phyloP scores from a whole-genome alignment of 2,113 vertebrate genomes.

The Progne subis region DNA sequence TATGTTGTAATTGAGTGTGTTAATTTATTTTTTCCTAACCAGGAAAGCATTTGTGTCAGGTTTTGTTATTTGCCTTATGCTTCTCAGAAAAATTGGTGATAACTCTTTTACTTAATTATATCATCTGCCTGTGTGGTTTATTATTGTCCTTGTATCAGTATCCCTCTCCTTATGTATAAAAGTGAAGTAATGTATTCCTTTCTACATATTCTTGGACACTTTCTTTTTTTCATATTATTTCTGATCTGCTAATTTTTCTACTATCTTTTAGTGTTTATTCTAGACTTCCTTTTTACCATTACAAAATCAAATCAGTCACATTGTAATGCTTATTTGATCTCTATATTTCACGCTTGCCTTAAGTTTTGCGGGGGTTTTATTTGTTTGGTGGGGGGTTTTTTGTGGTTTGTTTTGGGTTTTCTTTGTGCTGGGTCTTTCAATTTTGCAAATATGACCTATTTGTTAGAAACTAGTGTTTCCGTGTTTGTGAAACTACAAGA shows the following conservation, averaged over 20 bases:
- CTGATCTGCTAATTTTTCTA: background rate
- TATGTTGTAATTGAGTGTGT: background rate
- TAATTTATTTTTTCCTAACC: conserved; percentile 25
- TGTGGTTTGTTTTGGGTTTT: background rate
- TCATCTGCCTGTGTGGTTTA: background rate
- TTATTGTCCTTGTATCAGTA: background rate
- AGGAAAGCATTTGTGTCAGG: background rate
- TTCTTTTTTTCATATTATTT: background rate
- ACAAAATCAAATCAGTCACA: background rate
- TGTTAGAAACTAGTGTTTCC: background rate
- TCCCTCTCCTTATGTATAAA: background rate
- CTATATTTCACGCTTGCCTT: background rate
- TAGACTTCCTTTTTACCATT: background rate
- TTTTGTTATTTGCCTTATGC: conserved; percentile 10
- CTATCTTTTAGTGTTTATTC: background rate
- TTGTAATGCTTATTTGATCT: background rate
- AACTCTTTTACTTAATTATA: background rate
- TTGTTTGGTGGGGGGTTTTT: background rate
- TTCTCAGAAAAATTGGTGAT: background rate
- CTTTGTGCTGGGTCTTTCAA: background rate
- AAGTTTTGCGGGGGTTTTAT: background rate
- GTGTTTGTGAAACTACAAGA: background rate
- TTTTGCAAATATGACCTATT: background rate
- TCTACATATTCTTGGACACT: background rate
- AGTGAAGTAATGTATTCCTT: background rate